Percentiles rank a stretch among this genome's conserved stretches.
Evolutionary conservation across 2,888 invertebrate species (phyloP).

Genomic region (Melangyna quadrimaculata): DNA sequence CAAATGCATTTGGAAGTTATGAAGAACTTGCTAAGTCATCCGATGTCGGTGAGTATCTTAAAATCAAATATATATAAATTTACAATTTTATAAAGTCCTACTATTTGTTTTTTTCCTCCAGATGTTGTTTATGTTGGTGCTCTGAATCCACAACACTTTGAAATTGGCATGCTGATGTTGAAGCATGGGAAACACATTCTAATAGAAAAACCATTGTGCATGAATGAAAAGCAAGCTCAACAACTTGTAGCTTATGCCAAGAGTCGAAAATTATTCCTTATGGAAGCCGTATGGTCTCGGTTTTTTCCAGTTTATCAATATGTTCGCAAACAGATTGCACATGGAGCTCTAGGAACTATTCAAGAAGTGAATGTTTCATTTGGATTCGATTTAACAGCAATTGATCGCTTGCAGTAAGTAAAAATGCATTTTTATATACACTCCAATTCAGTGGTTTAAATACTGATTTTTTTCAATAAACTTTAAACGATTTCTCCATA

Average conservation of each 20-base stretch:
- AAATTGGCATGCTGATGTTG: constrained; percentile 87
- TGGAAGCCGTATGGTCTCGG: constrained; percentile 96
- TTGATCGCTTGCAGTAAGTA: constrained; percentile 81
- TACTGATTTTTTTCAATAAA: too few species aligned
- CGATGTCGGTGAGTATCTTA: constrained; percentile 86
- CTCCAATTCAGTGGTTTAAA: too few species aligned
- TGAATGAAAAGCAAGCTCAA: constrained; percentile 88
- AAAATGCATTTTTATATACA: background rate
- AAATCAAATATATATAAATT: background rate
- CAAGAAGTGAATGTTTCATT: constrained; percentile 86
- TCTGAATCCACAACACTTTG: constrained; percentile 88
- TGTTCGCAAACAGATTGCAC: constrained; percentile 85
- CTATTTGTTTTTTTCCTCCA: constrained; percentile 76
- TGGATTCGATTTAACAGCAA: constrained; percentile 83
- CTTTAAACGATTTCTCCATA: too few species aligned
- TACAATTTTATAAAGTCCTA: background rate
- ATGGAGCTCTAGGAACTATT: constrained; percentile 87
- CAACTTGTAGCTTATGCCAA: constrained; percentile 87
- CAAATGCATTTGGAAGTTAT: constrained; percentile 89
- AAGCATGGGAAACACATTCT: constrained; percentile 92
- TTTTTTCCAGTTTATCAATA: constrained; percentile 89
- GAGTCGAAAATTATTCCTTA: constrained; percentile 88
- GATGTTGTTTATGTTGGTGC: constrained; percentile 93
- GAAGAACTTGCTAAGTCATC: constrained; percentile 87
- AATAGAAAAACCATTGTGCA: constrained; percentile 94